A percentile compares a stretch with the other conserved stretches of the same genome.
phyloP scores from a whole-genome alignment of 1,140 invertebrate genomes.

The Ostrea denselamellosa region DNA sequence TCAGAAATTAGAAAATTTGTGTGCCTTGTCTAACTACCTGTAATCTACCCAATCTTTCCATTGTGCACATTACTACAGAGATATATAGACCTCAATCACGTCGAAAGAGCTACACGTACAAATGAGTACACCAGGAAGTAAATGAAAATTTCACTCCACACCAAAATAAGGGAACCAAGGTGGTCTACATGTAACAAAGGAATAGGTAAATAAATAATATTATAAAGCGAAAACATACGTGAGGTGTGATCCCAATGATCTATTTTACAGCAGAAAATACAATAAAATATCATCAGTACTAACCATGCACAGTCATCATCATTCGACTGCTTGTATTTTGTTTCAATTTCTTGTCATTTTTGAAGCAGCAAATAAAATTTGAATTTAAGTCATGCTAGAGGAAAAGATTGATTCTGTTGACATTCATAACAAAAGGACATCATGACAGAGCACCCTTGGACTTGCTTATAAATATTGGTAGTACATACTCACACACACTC shows the following conservation, averaged over 20 bases:
- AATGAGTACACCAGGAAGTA: background rate
- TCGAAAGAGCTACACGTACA: background rate
- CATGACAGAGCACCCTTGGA: too few relatives aligned
- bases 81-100: background rate
- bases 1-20: too few relatives aligned
- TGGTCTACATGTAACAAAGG: background rate
- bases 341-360: too few relatives aligned
- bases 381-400: too few relatives aligned
- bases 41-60: background rate
- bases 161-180: background rate
- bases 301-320: background rate
- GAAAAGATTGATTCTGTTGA: too few relatives aligned
- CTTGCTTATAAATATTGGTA: too few relatives aligned
- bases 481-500: too few relatives aligned
- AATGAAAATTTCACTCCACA: background rate
- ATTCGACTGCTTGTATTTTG: too few relatives aligned
- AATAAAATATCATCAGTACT: constrained; percentile 1
- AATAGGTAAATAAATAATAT: background rate
- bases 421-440: too few relatives aligned
- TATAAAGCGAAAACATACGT: background rate
- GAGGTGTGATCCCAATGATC: constrained; percentile 24
- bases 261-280: background rate
- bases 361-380: too few relatives aligned
- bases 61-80: background rate
- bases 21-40: too few relatives aligned